Evolutionary conservation across 1,140 invertebrate genomes (phyloP).

Genomic region (Theocolax elegans): DNA sequence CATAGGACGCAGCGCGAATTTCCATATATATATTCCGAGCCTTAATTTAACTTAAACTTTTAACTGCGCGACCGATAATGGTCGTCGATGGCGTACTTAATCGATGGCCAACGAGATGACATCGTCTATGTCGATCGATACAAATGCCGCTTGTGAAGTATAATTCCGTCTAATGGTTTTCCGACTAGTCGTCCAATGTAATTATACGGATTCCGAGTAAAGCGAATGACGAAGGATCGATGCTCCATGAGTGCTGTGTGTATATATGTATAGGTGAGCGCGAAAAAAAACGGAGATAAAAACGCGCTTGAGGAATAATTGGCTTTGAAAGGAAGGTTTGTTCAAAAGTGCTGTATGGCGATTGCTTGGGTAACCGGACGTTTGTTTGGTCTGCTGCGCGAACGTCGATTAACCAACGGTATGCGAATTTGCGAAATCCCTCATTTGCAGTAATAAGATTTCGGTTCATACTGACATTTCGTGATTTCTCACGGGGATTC

Average conservation of each 20-base stretch:
- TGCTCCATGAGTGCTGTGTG: neutral
- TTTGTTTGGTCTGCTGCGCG: neutral
- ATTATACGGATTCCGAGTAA: slow-evolving; percentile 31
- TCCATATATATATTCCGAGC: too few relatives aligned
- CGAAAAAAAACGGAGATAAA: neutral
- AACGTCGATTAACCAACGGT: neutral
- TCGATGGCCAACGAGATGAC: neutral
- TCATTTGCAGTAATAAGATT: neutral
- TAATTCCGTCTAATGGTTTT: slow-evolving; percentile 29
- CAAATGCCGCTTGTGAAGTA: slow-evolving; percentile 8
- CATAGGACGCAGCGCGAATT: too few relatives aligned
- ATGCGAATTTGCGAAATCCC: neutral
- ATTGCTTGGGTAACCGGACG: neutral
- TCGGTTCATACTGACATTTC: too few relatives aligned
- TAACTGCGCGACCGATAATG: too few relatives aligned
- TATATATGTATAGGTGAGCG: neutral
- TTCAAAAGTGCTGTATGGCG: neutral
- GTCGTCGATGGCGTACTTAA: neutral
- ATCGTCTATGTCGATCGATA: slow-evolving; percentile 11
- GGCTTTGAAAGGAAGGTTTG: slow-evolving; percentile 9
- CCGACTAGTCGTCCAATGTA: slow-evolving; percentile 6
- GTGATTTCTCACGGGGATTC: neutral
- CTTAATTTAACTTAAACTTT: too few relatives aligned
- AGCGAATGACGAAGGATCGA: neutral
- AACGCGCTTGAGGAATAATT: slow-evolving; percentile 22